Evolutionary conservation across 2,113 vertebrate species (phyloP).

Genomic region (Thalassoma bifasciatum): DNA sequence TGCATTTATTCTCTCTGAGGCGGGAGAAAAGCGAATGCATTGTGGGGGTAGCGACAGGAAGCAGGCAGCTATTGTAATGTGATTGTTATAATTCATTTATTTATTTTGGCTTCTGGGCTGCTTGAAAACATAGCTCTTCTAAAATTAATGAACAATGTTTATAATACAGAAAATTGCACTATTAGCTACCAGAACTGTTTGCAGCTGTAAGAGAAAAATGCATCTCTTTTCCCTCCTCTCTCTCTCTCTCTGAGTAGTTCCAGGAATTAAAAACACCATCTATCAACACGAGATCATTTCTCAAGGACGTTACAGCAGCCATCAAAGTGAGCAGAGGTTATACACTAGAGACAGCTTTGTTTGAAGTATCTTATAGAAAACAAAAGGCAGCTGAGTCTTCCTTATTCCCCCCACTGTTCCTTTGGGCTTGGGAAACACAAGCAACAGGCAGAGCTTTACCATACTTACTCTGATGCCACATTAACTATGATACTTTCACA

Average conservation of each 20-base stretch:
- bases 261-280: neutral
- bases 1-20: constrained; percentile 39
- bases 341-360: neutral
- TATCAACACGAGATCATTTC: neutral
- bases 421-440: neutral
- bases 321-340: neutral
- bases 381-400: neutral
- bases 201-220: neutral
- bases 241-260: neutral
- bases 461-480: neutral
- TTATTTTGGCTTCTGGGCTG: neutral
- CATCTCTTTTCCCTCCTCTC: no score
- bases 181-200: neutral
- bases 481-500: no score
- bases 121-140: neutral
- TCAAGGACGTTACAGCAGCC: neutral
- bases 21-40: constrained; percentile 25
- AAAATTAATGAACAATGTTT: no score
- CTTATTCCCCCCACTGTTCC: neutral
- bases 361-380: neutral
- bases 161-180: neutral
- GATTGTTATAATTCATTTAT: constrained; percentile 15
- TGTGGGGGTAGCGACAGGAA: neutral
- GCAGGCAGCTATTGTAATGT: neutral
- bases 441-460: neutral